Evolutionary conservation across 2,797 vertebrate species (phyloP).

Genomic region (Chelidonichthys spinosus): DNA sequence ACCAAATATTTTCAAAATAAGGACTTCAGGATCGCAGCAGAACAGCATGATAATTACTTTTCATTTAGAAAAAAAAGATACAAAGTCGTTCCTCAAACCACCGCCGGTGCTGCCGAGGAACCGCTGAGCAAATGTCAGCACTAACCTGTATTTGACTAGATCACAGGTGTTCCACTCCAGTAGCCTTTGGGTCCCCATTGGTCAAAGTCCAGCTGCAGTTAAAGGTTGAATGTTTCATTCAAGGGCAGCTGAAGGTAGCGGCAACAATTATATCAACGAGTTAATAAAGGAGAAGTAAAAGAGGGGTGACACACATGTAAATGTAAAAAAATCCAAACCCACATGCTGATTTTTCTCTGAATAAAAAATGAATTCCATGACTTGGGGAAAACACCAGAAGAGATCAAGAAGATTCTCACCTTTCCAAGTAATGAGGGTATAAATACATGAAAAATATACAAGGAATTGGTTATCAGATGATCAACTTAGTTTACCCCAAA

Average conservation of each 20-base stretch:
- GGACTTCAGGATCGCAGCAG: neutral
- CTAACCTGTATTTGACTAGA: slow-evolving; percentile 33
- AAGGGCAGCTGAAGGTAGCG: slow-evolving; percentile 24
- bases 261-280: neutral
- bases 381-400: too few relatives aligned
- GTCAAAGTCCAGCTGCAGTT: neutral
- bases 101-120: neutral
- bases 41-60: neutral
- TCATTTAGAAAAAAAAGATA: neutral
- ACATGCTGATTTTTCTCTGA: too few relatives aligned
- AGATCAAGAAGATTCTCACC: too few relatives aligned
- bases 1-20: neutral
- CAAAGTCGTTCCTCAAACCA: neutral
- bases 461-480: too few relatives aligned
- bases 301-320: neutral
- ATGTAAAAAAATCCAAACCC: neutral
- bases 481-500: too few relatives aligned
- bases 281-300: neutral
- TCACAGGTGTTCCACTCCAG: slow-evolving; percentile 12
- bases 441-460: too few relatives aligned
- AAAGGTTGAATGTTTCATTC: slow-evolving; percentile 23
- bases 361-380: too few relatives aligned
- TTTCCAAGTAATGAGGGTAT: too few relatives aligned
- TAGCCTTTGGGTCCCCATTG: neutral
- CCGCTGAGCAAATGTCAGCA: slow-evolving; percentile 6